Evolutionary conservation across 1,140 invertebrate species (phyloP).

Genomic region (Reticulitermes speratus): DNA sequence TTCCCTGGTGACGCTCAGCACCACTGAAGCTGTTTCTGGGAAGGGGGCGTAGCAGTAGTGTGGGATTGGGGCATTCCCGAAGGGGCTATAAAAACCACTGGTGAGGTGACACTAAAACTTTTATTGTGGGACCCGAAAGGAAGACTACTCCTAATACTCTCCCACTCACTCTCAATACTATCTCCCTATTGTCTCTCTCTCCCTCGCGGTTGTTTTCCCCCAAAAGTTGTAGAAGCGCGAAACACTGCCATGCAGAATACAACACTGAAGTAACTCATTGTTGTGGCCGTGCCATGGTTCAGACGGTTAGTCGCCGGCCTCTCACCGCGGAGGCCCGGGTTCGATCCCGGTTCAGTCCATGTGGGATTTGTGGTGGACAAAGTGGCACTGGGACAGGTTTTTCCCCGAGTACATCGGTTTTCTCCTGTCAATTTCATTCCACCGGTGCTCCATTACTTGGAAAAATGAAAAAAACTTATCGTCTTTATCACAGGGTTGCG

Average conservation of each 20-base stretch:
- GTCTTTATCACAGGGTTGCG: too few relatives aligned
- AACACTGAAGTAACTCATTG: background rate
- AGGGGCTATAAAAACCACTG: background rate
- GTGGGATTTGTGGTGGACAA: too few relatives aligned
- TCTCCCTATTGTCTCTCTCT: background rate
- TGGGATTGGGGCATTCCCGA: background rate
- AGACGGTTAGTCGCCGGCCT: too few relatives aligned
- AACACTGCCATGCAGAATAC: background rate
- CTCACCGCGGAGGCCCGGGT: too few relatives aligned
- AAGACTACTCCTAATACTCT: background rate
- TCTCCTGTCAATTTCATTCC: too few relatives aligned
- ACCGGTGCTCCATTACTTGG: too few relatives aligned
- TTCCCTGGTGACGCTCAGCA: background rate
- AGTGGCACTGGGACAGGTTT: too few relatives aligned
- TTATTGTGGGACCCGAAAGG: background rate
- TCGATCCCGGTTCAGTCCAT: too few relatives aligned
- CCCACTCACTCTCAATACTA: background rate
- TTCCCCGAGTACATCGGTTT: too few relatives aligned
- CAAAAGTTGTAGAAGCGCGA: background rate
- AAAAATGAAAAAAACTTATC: too few relatives aligned
- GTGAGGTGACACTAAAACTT: slow-evolving; percentile 9
- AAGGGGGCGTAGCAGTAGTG: background rate
- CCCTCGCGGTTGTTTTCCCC: background rate
- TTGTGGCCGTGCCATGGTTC: too few relatives aligned
- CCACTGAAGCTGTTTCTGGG: background rate